Conservation (phyloP, 2,113 vertebrate species). For the Candoia aspera region DNA sequence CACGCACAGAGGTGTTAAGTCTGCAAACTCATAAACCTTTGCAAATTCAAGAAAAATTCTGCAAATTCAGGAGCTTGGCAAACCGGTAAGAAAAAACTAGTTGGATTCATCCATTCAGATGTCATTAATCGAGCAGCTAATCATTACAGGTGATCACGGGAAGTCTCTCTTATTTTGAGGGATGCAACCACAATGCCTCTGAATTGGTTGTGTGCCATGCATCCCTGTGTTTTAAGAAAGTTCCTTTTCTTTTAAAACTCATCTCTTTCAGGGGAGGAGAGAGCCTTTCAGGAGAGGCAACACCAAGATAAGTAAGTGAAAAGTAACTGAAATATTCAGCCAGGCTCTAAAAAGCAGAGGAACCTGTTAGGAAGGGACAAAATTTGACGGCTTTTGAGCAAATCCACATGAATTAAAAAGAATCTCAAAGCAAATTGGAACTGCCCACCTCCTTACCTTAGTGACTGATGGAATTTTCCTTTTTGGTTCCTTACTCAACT, state of each 20-base stretch:
- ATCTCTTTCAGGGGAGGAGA: neutral
- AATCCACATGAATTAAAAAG: constrained; percentile 56
- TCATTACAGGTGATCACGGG: neutral
- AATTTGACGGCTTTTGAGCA: constrained; percentile 75
- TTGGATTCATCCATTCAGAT: neutral
- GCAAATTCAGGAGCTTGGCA: neutral
- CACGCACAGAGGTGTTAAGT: neutral
- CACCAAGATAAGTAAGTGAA: neutral
- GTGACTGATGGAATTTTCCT: neutral
- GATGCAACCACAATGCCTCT: too few relatives aligned
- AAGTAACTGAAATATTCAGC: too few relatives aligned
- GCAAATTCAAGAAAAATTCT: neutral
- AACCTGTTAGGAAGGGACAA: neutral
- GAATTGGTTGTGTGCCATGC: fast-evolving
- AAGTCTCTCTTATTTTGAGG: neutral
- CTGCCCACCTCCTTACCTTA: constrained; percentile 34
- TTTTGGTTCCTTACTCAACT: too few relatives aligned
- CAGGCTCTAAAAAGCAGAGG: neutral
- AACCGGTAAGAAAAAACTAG: neutral
- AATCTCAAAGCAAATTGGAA: neutral
- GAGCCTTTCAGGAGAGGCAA: neutral
- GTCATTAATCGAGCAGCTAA: neutral
- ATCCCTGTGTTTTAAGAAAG: neutral
- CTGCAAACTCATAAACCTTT: neutral
- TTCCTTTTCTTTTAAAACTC: neutral